Evolutionary conservation across 2,797 vertebrate species (phyloP), one percentile per base, ranked within the genome.

Genomic region (Cottoperca gobio): DNA sequence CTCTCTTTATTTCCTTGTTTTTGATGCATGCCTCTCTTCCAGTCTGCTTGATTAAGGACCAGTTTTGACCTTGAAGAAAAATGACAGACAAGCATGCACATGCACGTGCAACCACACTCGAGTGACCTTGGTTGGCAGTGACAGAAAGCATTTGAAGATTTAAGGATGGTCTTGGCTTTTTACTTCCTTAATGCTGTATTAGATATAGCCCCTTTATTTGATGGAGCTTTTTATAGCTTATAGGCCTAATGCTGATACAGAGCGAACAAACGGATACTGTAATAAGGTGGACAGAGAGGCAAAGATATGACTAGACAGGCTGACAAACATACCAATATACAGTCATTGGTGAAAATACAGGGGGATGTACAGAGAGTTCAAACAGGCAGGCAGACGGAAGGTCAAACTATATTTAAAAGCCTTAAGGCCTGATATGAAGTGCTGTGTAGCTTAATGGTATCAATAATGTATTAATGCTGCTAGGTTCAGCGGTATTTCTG

Each of bases 121-220:
- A 28, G 45, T 89, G 81, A 91, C 89, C 88, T 92, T 91, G 77
- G 67, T 70, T 75, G 62, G 24, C 49, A 75, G 76, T 70, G 75
- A 82, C 63, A 50, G 64, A 55, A 46, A 75, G 54, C 76, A 73
- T 84, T 78, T 86, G 79, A 88, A 87, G 90, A 91, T 93, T 89
- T 88, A 84, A 72, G 76, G 75, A 79, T 85, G 80, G 83, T 69
- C 49, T 67, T 33, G 52, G 31, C 26, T 76, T 85, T 83, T 84
- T 68, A 70, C 76, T 75, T 73, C 50, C 72, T 69, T 40, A 31
- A 45, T 71, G 75, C 80, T 68, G 35, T 75, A 73, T 88, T 91
- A 91, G 89, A 88, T 86, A 62, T 85, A 86, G 53, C 57, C 26
- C 54, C 75, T 90, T 91, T 91, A 89, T 82, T 77, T 62, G 65